phyloP scores from a whole-genome alignment of 2,888 invertebrate genomes.

The Cantharis rustica region DNA sequence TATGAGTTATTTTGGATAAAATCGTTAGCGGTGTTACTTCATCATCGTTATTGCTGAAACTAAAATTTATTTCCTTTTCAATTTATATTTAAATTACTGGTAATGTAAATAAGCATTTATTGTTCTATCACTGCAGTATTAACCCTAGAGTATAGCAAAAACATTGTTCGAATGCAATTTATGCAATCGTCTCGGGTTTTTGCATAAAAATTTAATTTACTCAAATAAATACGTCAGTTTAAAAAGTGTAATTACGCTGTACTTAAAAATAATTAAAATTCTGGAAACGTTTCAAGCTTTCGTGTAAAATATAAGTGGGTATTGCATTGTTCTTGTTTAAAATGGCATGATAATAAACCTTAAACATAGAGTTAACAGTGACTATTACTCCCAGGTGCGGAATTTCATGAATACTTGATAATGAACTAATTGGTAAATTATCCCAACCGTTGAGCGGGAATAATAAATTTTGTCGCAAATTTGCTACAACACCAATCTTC shows the following conservation, averaged over 20 bases:
- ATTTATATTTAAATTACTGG: not conserved
- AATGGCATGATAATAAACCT: not conserved
- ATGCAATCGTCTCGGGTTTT: not conserved
- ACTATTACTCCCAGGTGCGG: constrained; percentile 11
- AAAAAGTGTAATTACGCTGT: not conserved
- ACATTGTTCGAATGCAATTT: not conserved
- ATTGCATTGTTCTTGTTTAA: not conserved
- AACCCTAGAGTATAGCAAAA: not conserved
- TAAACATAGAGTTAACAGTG: constrained; percentile 9
- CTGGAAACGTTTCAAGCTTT: not conserved
- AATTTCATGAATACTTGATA: constrained; percentile 18
- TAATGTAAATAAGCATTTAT: not conserved
- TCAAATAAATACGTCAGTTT: not conserved
- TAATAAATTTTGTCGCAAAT: not conserved
- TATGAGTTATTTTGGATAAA: not conserved
- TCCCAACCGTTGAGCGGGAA: not conserved
- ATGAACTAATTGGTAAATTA: constrained; percentile 15
- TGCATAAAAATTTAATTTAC: not conserved
- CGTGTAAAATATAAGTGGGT: not conserved
- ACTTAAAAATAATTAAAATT: not conserved
- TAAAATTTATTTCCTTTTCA: not conserved
- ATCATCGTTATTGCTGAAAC: not conserved
- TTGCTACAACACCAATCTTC: not conserved
- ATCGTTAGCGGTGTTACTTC: not conserved
- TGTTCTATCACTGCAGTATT: not conserved